Evolutionary conservation across 2,113 vertebrate genomes (phyloP), one percentile per base, ranked within the genome.

Genomic region (Arenaria interpres): DNA sequence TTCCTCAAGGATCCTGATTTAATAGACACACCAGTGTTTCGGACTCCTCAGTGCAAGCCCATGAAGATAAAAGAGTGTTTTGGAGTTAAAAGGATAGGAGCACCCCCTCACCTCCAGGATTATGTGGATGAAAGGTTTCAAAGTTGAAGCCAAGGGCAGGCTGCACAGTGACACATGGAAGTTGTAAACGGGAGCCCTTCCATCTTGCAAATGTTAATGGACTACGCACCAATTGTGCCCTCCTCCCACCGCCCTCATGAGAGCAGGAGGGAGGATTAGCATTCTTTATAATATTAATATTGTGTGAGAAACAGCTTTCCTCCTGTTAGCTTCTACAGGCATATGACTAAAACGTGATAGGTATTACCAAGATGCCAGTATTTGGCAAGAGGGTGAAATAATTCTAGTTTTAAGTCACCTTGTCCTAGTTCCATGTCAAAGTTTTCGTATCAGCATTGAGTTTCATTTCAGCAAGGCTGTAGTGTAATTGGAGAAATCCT

Each of bases 61-160:
- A 6, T 63, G 24, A 64, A 48, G 28, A 21, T 24, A 32, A 33
- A 33, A 22, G 22, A 45, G 10, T 54, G 63, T 30, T 90, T 68
- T 79, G 51, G 17, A 78, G 22, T 53, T 46, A 35, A 66, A 41
- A 77, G 41, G 33, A 15, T 32, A n/a, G 39, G 68, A 77, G 21
- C 45, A 27, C 3, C 7, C 14, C 10, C 20, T 35, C 24, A 15
- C 7, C 2, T 81, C 22, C 1, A 1, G 17, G 10, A 67, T 12
- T 57, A 6, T 33, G 7, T 48, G 28, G 23, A 13, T 85, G 24
- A 83, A 59, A 76, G 14, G 22, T 83, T 88, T 88, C 43, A 14
- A 63, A 48, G 60, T 9, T 62, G 56, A 82, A 54, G 69, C 22
- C 19, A 19, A 67, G 32, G 60, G 14, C 37, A 28, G 9, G 27